phyloP scores from a whole-genome alignment of 2,113 vertebrate genomes.

The Engystomops pustulosus region DNA sequence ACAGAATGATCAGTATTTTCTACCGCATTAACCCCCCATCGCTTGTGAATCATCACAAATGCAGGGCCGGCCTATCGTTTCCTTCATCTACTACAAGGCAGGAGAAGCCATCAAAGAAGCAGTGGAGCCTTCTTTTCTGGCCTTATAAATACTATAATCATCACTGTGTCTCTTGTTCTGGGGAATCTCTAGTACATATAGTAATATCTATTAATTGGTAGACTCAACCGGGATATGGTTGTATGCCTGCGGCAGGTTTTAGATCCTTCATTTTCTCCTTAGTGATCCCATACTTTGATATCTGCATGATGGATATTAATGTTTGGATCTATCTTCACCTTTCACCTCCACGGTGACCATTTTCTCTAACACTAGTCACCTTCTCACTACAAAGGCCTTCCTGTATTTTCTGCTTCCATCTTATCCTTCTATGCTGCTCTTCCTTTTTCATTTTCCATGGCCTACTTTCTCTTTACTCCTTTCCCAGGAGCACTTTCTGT shows the following conservation, averaged over 20 bases:
- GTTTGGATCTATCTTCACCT: neutral
- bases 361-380: neutral
- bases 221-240: too few species aligned
- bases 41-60: neutral
- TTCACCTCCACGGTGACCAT: neutral
- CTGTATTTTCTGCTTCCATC: neutral
- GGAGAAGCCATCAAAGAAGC: neutral
- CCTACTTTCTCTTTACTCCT: conserved; percentile 37
- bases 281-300: neutral
- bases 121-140: neutral
- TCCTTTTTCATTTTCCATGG: conserved; percentile 14
- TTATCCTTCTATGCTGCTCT: neutral
- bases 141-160: too few species aligned
- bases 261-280: neutral
- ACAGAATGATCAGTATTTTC: conserved; percentile 23
- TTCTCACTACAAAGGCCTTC: neutral
- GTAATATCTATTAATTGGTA: too few species aligned
- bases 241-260: neutral
- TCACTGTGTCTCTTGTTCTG: neutral
- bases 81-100: neutral
- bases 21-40: conserved; percentile 22
- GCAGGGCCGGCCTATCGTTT: neutral
- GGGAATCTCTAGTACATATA: neutral
- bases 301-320: neutral
- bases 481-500: conserved; percentile 44